Evolutionary conservation across 2,797 vertebrate species (phyloP), one percentile per base, ranked within the genome.

Genomic region (Masticophis lateralis): DNA sequence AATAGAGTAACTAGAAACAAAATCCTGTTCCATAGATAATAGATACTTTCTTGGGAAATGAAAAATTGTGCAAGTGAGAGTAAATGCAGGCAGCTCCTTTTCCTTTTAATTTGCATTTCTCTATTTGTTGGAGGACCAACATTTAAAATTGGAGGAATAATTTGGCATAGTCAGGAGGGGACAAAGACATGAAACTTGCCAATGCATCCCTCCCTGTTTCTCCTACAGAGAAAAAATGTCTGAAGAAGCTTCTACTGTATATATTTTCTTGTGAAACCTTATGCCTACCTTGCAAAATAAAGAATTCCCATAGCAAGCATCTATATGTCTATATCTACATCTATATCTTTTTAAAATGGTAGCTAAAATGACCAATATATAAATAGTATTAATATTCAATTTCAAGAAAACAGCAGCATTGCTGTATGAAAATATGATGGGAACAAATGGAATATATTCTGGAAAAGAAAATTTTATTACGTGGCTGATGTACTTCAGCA

Each of bases 371-470:
- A 4, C 37, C 37, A 43, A 79, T 43, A 43, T 43, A 11, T 43
- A 43, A 79, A 10, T 83, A 83, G 20, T 43, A 79, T 22, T 79
- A 43, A 10, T 3, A 9, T 9, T 83, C 74, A 0, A 7, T 0
- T 10, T 20, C 56, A 91, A 90, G 91, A 93, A 95, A 89, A 63
- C 9, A 60, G 25, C 43, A 0, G 63, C n/a, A 25, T 79, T 94
- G 11, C 59, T 6, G 93, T 89, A 37, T 20, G 27, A 37, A 92
- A 90, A 0, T 43, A 25, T 43, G 87, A 25, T 43, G 88, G 90
- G 92, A 91, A 93, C 22, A 61, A 87, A 89, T 89, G 91, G 56
- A 0, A 12, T 20, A 13, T 11, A 1, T 43, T 56, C 90, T 37
- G 1, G 4, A 90, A 94, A 25, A 51, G 25, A 32, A 43, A 6